Evolutionary conservation across 2,113 vertebrate genomes (phyloP), one percentile per base, ranked within the genome.

Genomic region (Eulemur macaco): DNA sequence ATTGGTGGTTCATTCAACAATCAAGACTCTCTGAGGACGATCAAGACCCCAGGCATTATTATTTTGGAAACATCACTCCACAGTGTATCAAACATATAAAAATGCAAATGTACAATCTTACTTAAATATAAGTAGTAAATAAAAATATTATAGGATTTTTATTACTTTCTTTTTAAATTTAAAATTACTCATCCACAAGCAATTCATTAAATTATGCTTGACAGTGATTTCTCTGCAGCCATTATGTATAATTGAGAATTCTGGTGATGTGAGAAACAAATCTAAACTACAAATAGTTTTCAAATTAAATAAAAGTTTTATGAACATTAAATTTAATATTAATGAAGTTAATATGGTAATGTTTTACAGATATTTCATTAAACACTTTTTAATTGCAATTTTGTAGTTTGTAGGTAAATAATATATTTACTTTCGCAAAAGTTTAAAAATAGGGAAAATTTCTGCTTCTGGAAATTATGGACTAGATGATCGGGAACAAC

Each of bases 361-460:
- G n/a, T 77, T 91, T 78, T 73, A 1, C 34, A 91, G 37, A 50
- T 76, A 95, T 74, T 90, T 86, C n/a, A 60, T 37, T 56, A 86
- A 78, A 39, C 0, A 71, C 52, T 84, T 88, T 91, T 54, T 34
- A 58, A 56, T 64, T 84, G 7, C 56, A 74, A 58, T 77, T 83
- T 77, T 91, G 4, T 45, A 60, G 52, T 96, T 84, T 80, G 18
- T 84, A 52, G 6, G 27, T 39, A 71, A 78, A 45, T 64, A 77
- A 54, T 64, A 77, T 29, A 91, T 94, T 73, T 58, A 52, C 23
- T 91, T 82, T 94, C 64, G 85, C 23, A 81, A 85, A 80, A 68
- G 13, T 94, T 95, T 73, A 91, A 97, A 78, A 69, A 34, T 56
- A 74, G 39, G 23, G 25, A 82, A 76, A 88, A 56, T 63, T 80